These are phyloP conservation scores for Hofmannophila pseudospretella DNA, from an alignment of 2,888 invertebrate species.

Conservation along the genomic window DNA sequence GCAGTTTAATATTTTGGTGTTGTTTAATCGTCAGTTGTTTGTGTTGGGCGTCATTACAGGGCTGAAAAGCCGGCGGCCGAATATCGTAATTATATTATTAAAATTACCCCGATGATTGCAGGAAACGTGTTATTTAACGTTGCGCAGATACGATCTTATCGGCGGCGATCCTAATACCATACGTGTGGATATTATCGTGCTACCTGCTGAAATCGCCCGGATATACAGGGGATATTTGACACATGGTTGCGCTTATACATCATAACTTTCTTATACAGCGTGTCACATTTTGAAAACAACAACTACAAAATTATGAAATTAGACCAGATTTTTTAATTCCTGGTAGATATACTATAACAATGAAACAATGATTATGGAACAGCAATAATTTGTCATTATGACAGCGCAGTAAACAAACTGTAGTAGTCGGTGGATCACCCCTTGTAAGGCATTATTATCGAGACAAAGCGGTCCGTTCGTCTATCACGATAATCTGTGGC, in stretches of 20 bases:
- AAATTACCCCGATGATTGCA: slow-evolving; percentile 73
- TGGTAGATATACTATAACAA: too few species aligned
- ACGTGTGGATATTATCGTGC: slow-evolving; percentile 75
- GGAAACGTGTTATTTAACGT: slow-evolving; percentile 77
- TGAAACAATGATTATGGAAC: neutral
- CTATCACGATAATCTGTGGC: slow-evolving; percentile 76
- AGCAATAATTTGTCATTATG: slow-evolving; percentile 26
- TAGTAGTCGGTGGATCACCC: slow-evolving; percentile 33
- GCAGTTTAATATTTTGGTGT: slow-evolving; percentile 36
- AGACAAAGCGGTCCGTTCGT: slow-evolving; percentile 72
- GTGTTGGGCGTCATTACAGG: slow-evolving; percentile 42
- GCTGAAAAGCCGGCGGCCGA: slow-evolving; percentile 57
- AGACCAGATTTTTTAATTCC: too few species aligned
- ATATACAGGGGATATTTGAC: slow-evolving; percentile 52
- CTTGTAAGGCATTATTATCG: slow-evolving; percentile 63
- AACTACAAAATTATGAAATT: too few species aligned
- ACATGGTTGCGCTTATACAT: slow-evolving; percentile 36
- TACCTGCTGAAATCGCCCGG: slow-evolving; percentile 65
- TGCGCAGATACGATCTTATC: slow-evolving; percentile 71
- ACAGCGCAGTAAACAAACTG: slow-evolving; percentile 22
- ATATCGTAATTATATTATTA: slow-evolving; percentile 74
- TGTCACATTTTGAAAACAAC: slow-evolving; percentile 14
- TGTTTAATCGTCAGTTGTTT: slow-evolving; percentile 41
- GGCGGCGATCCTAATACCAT: slow-evolving; percentile 61
- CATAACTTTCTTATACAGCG: slow-evolving; percentile 33